Percentiles rank a stretch among this genome's conserved stretches.
Conservation (phyloP, 1,140 invertebrate genomes). For the Trachymyrmex cornetzi region DNA sequence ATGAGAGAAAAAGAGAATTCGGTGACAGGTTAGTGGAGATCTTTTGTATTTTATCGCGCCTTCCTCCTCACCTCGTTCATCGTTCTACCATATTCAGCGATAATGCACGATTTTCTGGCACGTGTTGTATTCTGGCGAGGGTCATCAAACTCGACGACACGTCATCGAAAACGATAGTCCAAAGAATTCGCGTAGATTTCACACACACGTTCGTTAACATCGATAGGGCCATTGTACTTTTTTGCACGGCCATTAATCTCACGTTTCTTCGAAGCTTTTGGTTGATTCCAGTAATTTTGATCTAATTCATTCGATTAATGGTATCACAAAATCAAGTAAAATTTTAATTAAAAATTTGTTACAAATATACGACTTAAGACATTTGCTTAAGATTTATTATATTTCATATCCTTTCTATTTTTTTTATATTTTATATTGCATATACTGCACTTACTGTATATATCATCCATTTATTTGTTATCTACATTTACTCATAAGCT, state of each 20-base stretch:
- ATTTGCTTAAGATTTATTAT: background rate
- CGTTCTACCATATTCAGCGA: constrained; percentile 47
- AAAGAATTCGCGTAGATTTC: constrained; percentile 29
- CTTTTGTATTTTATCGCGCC: constrained; percentile 41
- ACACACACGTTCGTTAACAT: constrained; percentile 36
- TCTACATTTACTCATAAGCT: constrained; percentile 15
- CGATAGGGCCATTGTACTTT: constrained; percentile 20
- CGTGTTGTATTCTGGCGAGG: constrained; percentile 54
- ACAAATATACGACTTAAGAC: background rate
- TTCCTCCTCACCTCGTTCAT: constrained; percentile 30
- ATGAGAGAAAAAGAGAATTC: constrained; percentile 33
- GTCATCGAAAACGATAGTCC: constrained; percentile 15
- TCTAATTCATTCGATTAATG: background rate
- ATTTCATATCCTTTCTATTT: background rate
- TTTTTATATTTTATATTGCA: background rate
- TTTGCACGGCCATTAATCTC: constrained; percentile 22
- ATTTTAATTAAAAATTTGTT: background rate
- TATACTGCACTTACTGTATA: background rate
- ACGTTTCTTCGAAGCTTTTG: background rate
- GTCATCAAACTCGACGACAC: constrained; percentile 51
- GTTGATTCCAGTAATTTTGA: background rate
- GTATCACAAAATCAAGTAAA: background rate
- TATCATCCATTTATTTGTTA: background rate
- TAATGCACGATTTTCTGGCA: constrained; percentile 62
- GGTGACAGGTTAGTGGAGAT: constrained; percentile 15